phyloP scores from a whole-genome alignment of 2,888 invertebrate genomes.

The Andrena bucephala region DNA sequence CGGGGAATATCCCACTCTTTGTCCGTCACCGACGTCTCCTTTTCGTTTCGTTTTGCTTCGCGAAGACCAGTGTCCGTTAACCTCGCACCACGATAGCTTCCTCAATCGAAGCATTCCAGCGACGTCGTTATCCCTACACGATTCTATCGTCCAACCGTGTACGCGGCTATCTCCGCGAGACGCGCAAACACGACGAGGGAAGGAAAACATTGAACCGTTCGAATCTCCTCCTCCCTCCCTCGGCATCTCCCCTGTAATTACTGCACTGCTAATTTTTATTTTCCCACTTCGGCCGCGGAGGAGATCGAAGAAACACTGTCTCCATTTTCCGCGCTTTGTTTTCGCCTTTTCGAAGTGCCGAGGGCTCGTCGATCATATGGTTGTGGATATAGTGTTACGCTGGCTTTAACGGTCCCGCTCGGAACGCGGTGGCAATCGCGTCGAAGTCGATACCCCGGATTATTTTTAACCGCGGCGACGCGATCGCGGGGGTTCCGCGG shows the following conservation, averaged over 20 bases:
- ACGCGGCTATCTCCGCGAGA: background rate
- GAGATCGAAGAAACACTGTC: background rate
- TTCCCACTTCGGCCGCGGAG: background rate
- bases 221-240: conserved; percentile 15
- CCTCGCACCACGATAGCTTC: background rate
- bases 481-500: background rate
- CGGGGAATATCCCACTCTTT: background rate
- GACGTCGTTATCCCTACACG: background rate
- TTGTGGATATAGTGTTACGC: background rate
- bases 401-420: conserved; percentile 9
- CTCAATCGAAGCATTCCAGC: background rate
- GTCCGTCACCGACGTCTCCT: background rate
- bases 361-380: conserved; percentile 26
- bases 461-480: conserved; percentile 36
- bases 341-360: background rate
- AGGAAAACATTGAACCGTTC: background rate
- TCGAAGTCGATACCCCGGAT: conserved; percentile 23
- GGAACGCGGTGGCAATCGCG: conserved; percentile 1
- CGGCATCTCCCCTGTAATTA: background rate
- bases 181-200: conserved; percentile 18
- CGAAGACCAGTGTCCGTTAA: background rate
- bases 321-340: background rate
- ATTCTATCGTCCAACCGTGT: background rate
- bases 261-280: too few species aligned
- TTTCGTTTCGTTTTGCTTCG: background rate